Percentiles rank a stretch among this genome's conserved stretches.
Conservation (phyloP, 1,140 invertebrate genomes). For the Caerostris extrusa region DNA sequence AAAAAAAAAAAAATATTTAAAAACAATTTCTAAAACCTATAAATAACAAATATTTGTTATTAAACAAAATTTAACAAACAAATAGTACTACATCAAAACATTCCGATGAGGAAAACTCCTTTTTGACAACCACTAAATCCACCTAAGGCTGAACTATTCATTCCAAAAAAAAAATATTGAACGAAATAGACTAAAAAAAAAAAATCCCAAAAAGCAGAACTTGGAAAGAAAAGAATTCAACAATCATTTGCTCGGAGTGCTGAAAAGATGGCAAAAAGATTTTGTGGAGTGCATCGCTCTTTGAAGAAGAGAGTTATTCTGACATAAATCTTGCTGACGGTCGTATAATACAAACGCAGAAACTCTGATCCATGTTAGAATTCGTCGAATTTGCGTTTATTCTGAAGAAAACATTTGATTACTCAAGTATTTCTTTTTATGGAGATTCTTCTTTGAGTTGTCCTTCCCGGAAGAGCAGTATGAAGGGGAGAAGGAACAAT, state of each 20-base stretch:
- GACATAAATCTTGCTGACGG: neutral
- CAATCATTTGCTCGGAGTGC: neutral
- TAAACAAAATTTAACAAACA: no score
- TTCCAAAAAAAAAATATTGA: neutral
- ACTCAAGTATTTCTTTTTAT: neutral
- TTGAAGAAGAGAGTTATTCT: neutral
- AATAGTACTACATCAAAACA: no score
- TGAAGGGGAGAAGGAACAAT: neutral
- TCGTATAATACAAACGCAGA: neutral
- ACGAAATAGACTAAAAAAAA: neutral
- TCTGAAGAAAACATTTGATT: neutral
- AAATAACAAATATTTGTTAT: no score
- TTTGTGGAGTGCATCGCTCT: neutral
- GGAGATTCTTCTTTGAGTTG: neutral
- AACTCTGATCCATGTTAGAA: neutral
- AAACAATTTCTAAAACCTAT: no score
- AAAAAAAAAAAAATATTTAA: no score
- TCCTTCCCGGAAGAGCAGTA: neutral
- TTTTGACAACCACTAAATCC: neutral
- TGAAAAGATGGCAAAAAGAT: neutral
- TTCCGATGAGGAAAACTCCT: no score
- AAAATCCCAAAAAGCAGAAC: neutral
- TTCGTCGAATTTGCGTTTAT: neutral
- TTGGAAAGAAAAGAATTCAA: neutral
- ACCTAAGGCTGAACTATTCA: neutral